A percentile compares a stretch with the other conserved stretches of the same genome.
phyloP scores from a whole-genome alignment of 1,140 invertebrate genomes.

The Papilio polyxenes region DNA sequence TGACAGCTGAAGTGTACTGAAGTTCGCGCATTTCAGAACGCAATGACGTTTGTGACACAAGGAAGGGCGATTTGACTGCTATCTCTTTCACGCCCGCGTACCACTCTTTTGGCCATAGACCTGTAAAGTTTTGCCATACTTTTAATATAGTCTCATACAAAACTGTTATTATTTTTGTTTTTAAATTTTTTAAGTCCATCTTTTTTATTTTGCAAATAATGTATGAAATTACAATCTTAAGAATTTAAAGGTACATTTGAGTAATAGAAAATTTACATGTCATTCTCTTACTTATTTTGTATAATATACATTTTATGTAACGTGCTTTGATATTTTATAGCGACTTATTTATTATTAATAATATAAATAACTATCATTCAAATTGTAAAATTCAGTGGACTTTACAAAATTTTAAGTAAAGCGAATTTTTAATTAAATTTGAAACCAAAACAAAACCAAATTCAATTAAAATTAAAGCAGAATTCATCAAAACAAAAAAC shows the following conservation, averaged over 20 bases:
- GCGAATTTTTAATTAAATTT: constrained; percentile 5
- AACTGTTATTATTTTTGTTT: neutral
- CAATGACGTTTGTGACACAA: constrained; percentile 95
- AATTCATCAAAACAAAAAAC: too few relatives aligned
- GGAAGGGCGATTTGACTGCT: constrained; percentile 96
- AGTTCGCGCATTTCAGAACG: constrained; percentile 97
- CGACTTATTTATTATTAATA: too few relatives aligned
- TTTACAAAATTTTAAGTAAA: neutral
- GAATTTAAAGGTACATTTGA: neutral
- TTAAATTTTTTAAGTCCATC: neutral
- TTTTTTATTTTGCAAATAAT: neutral
- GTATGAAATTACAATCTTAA: neutral
- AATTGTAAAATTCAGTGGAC: neutral
- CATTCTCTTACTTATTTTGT: too few relatives aligned
- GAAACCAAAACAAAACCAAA: constrained; percentile 45
- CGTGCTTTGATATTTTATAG: too few relatives aligned
- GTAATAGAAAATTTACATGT: too few relatives aligned
- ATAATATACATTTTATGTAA: too few relatives aligned
- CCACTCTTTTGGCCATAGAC: constrained; percentile 98
- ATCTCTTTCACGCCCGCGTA: constrained; percentile 98
- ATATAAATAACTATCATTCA: neutral
- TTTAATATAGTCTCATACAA: neutral
- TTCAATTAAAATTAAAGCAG: constrained; percentile 48
- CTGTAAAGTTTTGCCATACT: constrained; percentile 61
- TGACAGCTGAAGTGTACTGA: constrained; percentile 98